A percentile compares a stretch with the other conserved stretches of the same genome.
Conservation (phyloP, 2,888 invertebrate genomes). For the Pristionchus fissidentatus region DNA sequence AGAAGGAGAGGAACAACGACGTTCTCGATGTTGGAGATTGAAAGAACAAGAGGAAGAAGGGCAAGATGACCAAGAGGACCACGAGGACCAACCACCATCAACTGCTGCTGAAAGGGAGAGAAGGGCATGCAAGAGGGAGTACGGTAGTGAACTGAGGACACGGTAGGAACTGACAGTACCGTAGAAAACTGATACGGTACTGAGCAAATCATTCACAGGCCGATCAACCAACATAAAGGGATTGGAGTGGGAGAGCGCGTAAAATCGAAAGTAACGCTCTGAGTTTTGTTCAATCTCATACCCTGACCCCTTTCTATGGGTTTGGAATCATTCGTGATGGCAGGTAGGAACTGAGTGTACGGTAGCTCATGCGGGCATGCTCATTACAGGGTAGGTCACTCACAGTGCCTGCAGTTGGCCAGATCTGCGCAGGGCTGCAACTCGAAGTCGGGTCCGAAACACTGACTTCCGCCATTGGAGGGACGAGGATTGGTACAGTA, state of each 20-base stretch:
- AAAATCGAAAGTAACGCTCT: no score
- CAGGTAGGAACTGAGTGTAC: not conserved
- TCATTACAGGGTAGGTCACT: conserved; percentile 54
- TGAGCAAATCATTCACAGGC: no score
- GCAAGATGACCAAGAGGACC: conserved; percentile 73
- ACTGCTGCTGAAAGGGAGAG: conserved; percentile 25
- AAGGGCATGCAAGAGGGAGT: conserved; percentile 48
- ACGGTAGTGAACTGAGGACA: no score
- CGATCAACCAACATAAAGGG: no score
- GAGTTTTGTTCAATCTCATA: no score
- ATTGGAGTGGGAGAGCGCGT: no score
- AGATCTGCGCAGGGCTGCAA: conserved; percentile 68
- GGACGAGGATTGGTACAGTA: conserved; percentile 73
- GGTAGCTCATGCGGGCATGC: not conserved
- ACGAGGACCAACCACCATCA: conserved; percentile 69
- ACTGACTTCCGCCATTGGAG: conserved; percentile 69
- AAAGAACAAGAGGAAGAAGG: conserved; percentile 70
- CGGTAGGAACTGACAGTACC: not conserved
- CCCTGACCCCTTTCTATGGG: no score
- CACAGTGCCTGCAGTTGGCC: conserved; percentile 63
- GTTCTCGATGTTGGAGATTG: conserved; percentile 65
- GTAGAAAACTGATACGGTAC: no score
- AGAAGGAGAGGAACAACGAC: conserved; percentile 63
- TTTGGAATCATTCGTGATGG: no score
- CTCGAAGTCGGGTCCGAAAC: conserved; percentile 74